A percentile compares a stretch with the other conserved stretches of the same genome.
Evolutionary conservation across 2,113 vertebrate species (phyloP).

Genomic region (Thinocorus orbignyianus): DNA sequence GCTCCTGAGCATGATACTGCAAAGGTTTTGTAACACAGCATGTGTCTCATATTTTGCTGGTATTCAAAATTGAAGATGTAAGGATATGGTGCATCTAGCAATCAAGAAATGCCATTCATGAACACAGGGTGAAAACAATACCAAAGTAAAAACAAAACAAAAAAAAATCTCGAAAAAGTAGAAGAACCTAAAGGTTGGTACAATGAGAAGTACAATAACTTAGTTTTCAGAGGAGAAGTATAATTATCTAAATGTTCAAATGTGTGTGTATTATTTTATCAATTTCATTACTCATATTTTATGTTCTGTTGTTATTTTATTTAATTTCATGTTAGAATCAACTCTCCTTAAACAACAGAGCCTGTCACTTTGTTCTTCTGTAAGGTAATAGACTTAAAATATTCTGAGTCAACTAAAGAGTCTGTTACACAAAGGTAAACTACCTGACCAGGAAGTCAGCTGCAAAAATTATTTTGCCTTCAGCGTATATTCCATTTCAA

Average conservation of each 20-base stretch:
- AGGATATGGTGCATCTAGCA: neutral
- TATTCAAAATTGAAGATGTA: neutral
- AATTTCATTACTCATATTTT: neutral
- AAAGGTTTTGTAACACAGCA: neutral
- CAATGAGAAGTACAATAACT: neutral
- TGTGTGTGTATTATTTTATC: neutral
- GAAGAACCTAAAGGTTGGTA: neutral
- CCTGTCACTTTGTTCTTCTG: neutral
- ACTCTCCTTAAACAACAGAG: neutral
- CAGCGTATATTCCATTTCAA: neutral
- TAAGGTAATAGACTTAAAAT: neutral
- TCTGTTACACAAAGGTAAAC: neutral
- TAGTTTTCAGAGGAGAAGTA: neutral
- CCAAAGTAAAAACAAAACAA: neutral
- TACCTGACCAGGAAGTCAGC: neutral
- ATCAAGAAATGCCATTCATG: neutral
- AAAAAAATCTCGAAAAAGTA: neutral
- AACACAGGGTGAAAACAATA: neutral
- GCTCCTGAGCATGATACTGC: neutral
- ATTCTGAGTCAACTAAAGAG: neutral
- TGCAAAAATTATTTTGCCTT: neutral
- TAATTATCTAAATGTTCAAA: neutral
- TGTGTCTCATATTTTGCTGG: neutral
- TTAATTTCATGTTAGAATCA: neutral
- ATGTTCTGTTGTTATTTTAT: neutral